Evolutionary conservation across 2,888 invertebrate species (phyloP), one percentile per base, ranked within the genome.

Genomic region (Homarus gammarus): DNA sequence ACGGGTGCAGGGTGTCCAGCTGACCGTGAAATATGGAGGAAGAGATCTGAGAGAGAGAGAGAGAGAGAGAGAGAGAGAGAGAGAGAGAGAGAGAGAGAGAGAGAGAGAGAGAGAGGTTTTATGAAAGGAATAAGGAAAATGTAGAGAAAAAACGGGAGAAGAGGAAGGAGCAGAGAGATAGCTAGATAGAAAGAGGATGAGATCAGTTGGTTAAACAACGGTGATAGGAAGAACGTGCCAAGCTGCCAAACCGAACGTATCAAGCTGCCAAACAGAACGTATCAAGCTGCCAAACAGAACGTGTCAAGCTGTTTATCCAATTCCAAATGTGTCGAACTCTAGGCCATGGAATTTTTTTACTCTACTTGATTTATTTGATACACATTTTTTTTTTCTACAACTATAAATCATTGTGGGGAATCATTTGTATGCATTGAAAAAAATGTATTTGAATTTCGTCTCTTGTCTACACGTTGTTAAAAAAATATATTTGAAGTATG

Each of bases 21-120:
- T n/a, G n/a, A n/a, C n/a, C n/a, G n/a, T n/a, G n/a, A n/a, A n/a
- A n/a, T n/a, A n/a, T n/a, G n/a, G n/a, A n/a, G n/a, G n/a, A n/a
- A n/a, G n/a, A n/a, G n/a, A n/a, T n/a, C n/a, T n/a, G n/a, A n/a
- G n/a, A 33, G 22, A 22, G 36, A 22, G 40, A 40, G 38, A 73
- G 40, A 73, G 38, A 73, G 40, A 38, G 73, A 38, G 73, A 38
- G 40, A 38, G 40, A 38, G 73, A 73, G 38, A 73, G 31, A 31
- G 31, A 73, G 31, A 73, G 10, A 31, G 73, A 8, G 73, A 38
- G 8, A 38, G 31, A 73, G 38, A 38, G 73, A 8, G 10, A 31
- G n/a, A 73, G 70, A 2, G 27, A 70, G 27, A 51, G 18, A 5
- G 18, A 15, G 51, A 51, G 51, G n/a, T n/a, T n/a, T n/a, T 12